Conservation (phyloP, 2,888 invertebrate genomes). For the Zelleria hepariella region DNA sequence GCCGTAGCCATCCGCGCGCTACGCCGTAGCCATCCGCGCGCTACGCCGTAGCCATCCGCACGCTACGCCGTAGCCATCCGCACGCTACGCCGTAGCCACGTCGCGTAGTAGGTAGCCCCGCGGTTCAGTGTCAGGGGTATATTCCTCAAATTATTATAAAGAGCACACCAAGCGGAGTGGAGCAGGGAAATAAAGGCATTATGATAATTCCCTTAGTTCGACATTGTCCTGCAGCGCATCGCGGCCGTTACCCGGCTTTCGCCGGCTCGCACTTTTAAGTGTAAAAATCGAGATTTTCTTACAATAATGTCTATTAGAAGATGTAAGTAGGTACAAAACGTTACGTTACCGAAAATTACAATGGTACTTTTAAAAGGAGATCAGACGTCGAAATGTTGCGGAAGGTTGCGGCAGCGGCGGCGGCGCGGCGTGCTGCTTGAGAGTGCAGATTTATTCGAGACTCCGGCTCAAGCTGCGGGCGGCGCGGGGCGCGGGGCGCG, state of each 20-base stretch:
- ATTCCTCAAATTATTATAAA: background rate
- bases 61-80: too few relatives aligned
- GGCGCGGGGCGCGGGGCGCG: background rate
- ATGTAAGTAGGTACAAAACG: conserved; percentile 51
- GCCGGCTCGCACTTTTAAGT: conserved; percentile 29
- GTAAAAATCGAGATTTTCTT: conserved; percentile 35
- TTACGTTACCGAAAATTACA: conserved; percentile 49
- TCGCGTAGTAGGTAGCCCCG: background rate
- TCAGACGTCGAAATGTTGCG: conserved; percentile 6
- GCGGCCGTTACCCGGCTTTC: background rate
- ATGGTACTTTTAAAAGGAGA: background rate
- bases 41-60: too few relatives aligned
- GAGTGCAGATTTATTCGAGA: conserved; percentile 59
- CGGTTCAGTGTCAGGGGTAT: background rate
- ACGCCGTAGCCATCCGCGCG: background rate
- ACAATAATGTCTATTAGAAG: conserved; percentile 50
- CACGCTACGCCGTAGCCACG: background rate
- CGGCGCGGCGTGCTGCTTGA: conserved; percentile 43
- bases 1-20: too few relatives aligned
- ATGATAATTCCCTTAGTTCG: background rate
- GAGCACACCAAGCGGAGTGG: background rate
- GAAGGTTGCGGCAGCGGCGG: conserved; percentile 15
- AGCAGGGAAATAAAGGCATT: background rate
- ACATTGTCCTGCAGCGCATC: background rate
- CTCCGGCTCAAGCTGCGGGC: conserved; percentile 31